Percentiles rank a stretch among this genome's conserved stretches.
Evolutionary conservation across 2,797 vertebrate species (phyloP).

Genomic region (Pangasius sanitwongsei): DNA sequence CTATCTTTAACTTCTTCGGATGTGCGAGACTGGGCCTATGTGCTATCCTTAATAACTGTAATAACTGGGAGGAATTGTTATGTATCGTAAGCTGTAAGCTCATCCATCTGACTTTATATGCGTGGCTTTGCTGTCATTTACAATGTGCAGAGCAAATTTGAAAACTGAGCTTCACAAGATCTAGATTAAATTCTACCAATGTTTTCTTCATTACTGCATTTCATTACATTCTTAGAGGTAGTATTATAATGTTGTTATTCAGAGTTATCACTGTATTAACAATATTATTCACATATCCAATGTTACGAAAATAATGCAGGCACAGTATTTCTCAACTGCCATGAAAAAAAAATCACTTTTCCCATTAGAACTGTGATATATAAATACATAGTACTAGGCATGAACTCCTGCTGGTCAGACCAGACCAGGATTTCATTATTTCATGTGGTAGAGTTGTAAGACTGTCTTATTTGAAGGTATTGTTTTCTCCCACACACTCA

Average conservation of each 20-base stretch:
- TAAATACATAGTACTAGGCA: background rate
- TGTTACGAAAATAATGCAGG: background rate
- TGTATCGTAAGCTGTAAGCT: background rate
- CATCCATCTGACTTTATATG: background rate
- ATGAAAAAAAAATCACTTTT: background rate
- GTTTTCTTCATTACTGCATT: background rate
- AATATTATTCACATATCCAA: background rate
- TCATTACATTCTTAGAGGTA: background rate
- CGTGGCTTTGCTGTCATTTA: constrained; percentile 5
- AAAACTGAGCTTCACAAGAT: background rate
- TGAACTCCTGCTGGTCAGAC: background rate
- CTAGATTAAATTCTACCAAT: background rate
- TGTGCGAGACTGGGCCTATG: background rate
- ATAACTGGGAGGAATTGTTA: constrained; percentile 31
- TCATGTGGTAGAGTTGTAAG: background rate
- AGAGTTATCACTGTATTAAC: background rate
- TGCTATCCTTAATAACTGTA: constrained; percentile 6
- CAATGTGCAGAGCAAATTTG: background rate
- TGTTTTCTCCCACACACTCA: background rate
- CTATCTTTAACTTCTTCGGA: constrained; percentile 9
- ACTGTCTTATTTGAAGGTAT: background rate
- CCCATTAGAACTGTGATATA: background rate
- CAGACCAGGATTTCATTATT: background rate
- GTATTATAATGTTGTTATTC: background rate
- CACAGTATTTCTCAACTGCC: background rate